Base-by-base conservation (phyloP, 2,888 invertebrate genomes). In the Bellardia pandia region DNA sequence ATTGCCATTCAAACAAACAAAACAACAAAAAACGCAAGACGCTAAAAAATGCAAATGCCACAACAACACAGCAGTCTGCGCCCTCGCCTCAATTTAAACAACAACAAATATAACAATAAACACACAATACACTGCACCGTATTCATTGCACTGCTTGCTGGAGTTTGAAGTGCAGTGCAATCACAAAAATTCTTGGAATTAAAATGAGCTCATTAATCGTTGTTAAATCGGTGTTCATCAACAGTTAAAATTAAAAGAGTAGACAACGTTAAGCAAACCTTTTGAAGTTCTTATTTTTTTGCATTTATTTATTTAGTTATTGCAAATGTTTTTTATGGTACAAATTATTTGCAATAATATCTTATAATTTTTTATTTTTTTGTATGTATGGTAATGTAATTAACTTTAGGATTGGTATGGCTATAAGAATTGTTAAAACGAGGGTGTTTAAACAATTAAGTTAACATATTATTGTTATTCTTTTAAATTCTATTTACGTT, bases 141-240 rank as follows among this genome's bases (percentile, higher is more conserved):
- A 68, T 66, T 56, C 13, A 68, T 51, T n/a, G 74, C 48, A 3
- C 3, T 23, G 68, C 30, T 71, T 64, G 40, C 14, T 81, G 23
- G 37, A 81, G 74, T 81, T 81, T 74, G 81, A 83, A 83, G 69
- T 83, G 77, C 71, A 76, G 56, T 72, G 42, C 72, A 76, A 75
- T 76, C 14, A 42, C 11, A 69, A 60, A 72, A 80, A 77, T 77
- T 86, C 80, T 84, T 86, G 66, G 76, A 86, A 80, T 80, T 82
- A 72, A 76, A 86, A 86, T 84, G 86, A 80, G 79, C 86, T 79
- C 79, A 86, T 83, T 86, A 86, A 86, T 86, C 69, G 78, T 64
- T 74, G 69, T 23, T 82, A 62, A 82, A 62, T 53, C 75, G 60
- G 42, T 69, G 62, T 71, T 79, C 45, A 71, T 60, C 60, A 45